Conservation (phyloP, 2,113 vertebrate genomes). For the Lepus americanus region DNA sequence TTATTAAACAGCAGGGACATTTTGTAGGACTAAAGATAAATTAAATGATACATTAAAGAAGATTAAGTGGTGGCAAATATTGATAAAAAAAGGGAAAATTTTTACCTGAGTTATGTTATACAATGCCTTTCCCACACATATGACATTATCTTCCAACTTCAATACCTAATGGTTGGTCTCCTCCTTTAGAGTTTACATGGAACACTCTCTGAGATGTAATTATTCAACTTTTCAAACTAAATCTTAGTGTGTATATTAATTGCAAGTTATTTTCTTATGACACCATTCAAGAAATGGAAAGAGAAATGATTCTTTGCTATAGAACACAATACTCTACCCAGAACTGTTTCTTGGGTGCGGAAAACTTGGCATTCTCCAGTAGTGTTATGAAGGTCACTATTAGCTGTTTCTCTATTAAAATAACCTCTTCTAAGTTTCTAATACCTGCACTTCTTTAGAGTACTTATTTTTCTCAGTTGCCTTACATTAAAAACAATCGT, state of each 20-base stretch:
- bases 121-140: background rate
- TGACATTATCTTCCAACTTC: background rate
- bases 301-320: background rate
- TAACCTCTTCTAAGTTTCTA: background rate
- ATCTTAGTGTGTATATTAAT: background rate
- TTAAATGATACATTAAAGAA: background rate
- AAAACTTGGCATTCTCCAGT: background rate
- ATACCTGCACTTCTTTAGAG: background rate
- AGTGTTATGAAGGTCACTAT: too few species aligned
- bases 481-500: background rate
- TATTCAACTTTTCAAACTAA: background rate
- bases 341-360: too few species aligned
- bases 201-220: background rate
- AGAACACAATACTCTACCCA: background rate
- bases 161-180: background rate
- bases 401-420: background rate
- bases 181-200: background rate
- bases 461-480: background rate
- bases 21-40: rapidly evolving
- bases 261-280: background rate
- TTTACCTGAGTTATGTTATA: background rate
- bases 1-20: background rate
- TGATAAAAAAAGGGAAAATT: background rate
- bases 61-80: background rate
- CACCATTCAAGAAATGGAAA: background rate